Conservation (phyloP, 2,888 invertebrate genomes). For the Eupithecia dodoneata region DNA sequence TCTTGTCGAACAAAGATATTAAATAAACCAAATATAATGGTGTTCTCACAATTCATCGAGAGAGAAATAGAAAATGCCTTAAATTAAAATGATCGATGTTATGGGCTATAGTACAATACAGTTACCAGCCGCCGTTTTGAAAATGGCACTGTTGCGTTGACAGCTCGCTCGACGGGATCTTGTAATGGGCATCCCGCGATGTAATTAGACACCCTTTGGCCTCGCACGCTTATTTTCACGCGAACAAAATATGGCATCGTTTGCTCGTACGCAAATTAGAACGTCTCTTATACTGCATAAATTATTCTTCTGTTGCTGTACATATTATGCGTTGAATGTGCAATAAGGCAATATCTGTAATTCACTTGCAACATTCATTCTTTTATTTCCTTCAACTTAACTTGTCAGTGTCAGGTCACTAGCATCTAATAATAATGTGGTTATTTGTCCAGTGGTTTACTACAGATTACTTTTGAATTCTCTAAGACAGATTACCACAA, state of each 20-base stretch:
- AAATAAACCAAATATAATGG: background rate
- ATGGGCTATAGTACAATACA: background rate
- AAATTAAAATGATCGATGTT: background rate
- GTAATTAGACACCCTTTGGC: background rate
- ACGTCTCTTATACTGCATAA: background rate
- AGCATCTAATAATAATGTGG: constrained; percentile 3
- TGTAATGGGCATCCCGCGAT: background rate
- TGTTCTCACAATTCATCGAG: background rate
- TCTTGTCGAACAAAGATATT: background rate
- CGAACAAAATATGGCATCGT: background rate
- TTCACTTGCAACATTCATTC: background rate
- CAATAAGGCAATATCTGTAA: background rate
- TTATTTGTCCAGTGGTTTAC: constrained; percentile 12
- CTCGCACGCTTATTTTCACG: background rate
- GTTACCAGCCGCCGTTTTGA: background rate
- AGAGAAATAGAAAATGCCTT: background rate
- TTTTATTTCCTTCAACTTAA: background rate
- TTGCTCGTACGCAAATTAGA: background rate
- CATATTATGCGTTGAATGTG: background rate
- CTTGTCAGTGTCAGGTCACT: background rate
- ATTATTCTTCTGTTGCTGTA: background rate
- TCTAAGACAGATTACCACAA: background rate
- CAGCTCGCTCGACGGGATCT: background rate
- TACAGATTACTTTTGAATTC: background rate
- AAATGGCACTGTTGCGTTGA: background rate